Base-by-base conservation (phyloP, 2,113 vertebrate genomes). In the Tachysurus fulvidraco region DNA sequence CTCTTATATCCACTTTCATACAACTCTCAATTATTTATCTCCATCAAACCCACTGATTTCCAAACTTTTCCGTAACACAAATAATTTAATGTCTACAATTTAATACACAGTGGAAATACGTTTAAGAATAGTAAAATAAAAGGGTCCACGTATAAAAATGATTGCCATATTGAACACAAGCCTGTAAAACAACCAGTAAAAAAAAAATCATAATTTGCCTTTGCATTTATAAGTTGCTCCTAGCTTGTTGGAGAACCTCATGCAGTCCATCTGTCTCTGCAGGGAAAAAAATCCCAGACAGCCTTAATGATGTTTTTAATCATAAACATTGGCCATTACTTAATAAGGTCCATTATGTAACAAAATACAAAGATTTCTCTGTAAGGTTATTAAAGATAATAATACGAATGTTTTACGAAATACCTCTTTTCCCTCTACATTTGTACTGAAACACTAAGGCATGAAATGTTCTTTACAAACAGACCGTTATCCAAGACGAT, bases 281-380 rank as follows among this genome's bases (percentile, higher is more conserved):
- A 79, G 30, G 78, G 60, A 81, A 81, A 60, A 81, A 81, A 60
- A 60, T 55, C 36, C 78, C 55, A 59, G 10, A 81, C 78, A 60
- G 30, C 10, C 19, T 44, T 81, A 81, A 81, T 16, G 36, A 44
- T 60, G 19, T 60, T 44, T 81, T 60, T 23, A 80, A 80, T 80
- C 28, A 59, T 23, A 80, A 81, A 60, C 55, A 81, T 25, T 11
- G 10, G 10, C n/a, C 60, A 41, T 81, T 81, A 80, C 28, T 12
- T 81, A 59, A 44, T 81, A 41, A 2, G 52, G 28, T 54, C 8
- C 14, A 30, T 78, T 9, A 54, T 41, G 17, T 10, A 21, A 30
- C 54, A 59, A 59, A 41, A 80, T 30, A 30, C 76, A 78, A 55
- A 54, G 76, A 55, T 78, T 55, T 78, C 50, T 54, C 13, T 78